Base-by-base conservation (phyloP, 2,113 vertebrate genomes). In the Aptenodytes forsteri region DNA sequence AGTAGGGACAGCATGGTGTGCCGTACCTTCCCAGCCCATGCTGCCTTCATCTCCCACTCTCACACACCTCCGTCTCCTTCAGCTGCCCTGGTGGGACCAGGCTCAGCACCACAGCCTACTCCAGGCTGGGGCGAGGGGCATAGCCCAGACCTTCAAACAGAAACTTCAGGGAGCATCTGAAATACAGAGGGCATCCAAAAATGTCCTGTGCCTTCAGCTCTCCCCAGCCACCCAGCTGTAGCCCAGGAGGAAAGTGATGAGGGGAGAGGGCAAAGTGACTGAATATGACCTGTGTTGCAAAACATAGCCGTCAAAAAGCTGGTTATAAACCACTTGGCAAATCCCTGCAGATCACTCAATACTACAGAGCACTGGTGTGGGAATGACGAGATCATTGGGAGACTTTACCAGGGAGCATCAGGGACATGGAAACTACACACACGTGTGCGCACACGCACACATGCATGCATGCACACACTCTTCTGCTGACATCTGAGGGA, bases 391-490 rank as follows among this genome's bases (percentile, higher is more conserved):
- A 29, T 20, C 38, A 26, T 18, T 20, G 17, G 7, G 25, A 32
- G 19, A 22, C 5, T 83, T 55, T 15, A 56, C 13, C 30, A 4
- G 34, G 44, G 30, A 87, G 26, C 36, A 10, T 11, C 26, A 23
- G 3, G 36, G 47, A 2, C 6, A 12, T 6, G n/a, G 70, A 42
- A 62, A 13, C 13, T 32, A 13, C 25, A 30, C 5, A 42, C 8
- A 6, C 0, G 0, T 1, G 3, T 65, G 9, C 2, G 9, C n/a
- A 19, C 52, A n/a, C 5, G 3, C 17, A 46, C 30, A 5, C n/a
- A 7, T 16, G 9, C 36, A 30, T 4, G 2, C 22, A 34, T 8
- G 5, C 17, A 16, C 22, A 6, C 27, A 7, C 20, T 18, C 16
- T 62, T 47, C n/a, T n/a, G 18, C 46, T 69, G 32, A 36, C 32